A percentile compares a stretch with the other conserved stretches of the same genome.
Evolutionary conservation across 35 echinoderm and acorn worm species (phyloP).

Genomic region (Patiria miniata): DNA sequence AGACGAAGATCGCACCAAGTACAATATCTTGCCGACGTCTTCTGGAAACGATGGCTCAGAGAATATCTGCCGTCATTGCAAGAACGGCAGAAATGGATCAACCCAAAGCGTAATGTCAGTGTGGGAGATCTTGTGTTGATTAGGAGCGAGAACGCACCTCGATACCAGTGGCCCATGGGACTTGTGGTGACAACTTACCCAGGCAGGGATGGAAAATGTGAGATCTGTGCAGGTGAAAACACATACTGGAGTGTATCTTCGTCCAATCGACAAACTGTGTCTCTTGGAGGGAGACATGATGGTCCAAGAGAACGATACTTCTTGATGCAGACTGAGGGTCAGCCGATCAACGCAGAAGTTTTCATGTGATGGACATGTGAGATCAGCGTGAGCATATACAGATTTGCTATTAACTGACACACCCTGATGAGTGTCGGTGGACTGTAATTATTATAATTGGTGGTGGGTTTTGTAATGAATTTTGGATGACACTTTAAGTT

Average conservation of each 20-base stretch:
- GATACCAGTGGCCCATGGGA: not conserved
- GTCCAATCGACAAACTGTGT: conserved; percentile 37
- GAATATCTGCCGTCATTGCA: conserved; percentile 21
- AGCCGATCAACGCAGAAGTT: no score
- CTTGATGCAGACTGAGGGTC: no score
- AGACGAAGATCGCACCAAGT: conserved; percentile 33
- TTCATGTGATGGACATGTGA: no score
- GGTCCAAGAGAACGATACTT: no score
- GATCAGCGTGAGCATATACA: no score
- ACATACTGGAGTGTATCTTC: not conserved
- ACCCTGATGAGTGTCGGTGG: no score
- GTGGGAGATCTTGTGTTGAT: conserved; percentile 20
- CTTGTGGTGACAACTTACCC: not conserved
- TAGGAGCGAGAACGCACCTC: not conserved
- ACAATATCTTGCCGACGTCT: conserved; percentile 30
- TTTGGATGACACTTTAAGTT: no score
- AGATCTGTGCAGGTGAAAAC: conserved; percentile 33
- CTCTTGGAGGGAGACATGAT: conserved; percentile 28
- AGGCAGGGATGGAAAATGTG: conserved; percentile 33
- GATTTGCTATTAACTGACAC: no score
- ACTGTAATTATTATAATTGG: no score
- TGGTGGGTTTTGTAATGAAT: no score
- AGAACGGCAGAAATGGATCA: conserved; percentile 42
- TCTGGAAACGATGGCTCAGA: conserved; percentile 22
- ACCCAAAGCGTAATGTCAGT: not conserved